phyloP scores from a whole-genome alignment of 2,113 vertebrate genomes.

The Clarias gariepinus region DNA sequence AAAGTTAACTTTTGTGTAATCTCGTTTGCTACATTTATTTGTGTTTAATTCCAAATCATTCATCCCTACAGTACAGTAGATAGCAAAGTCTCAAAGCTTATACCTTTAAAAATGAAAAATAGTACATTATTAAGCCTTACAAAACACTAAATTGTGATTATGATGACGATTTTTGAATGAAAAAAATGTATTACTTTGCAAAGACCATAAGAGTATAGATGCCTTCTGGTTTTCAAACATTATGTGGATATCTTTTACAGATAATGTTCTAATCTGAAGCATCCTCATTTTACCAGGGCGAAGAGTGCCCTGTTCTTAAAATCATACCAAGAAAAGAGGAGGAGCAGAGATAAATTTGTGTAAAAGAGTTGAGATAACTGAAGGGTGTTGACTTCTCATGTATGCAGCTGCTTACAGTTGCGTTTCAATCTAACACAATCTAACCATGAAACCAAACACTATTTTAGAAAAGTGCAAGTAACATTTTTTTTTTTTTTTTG shows the following conservation, averaged over 20 bases:
- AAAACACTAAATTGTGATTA: too few relatives aligned
- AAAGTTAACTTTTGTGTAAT: too few relatives aligned
- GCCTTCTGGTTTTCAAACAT: background rate
- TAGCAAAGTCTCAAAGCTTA: too few relatives aligned
- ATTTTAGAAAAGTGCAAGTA: background rate
- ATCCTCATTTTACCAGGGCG: background rate
- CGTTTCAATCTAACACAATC: conserved; percentile 16
- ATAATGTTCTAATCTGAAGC: background rate
- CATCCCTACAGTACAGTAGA: too few relatives aligned
- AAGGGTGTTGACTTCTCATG: background rate
- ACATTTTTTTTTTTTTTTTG: background rate
- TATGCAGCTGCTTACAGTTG: background rate
- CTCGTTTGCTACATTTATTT: background rate
- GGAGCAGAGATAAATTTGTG: background rate
- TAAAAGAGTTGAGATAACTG: background rate
- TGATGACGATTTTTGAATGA: background rate
- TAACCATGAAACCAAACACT: background rate
- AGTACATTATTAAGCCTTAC: too few relatives aligned
- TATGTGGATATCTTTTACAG: background rate
- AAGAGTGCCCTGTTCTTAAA: background rate
- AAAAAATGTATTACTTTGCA: background rate
- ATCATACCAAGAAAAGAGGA: background rate
- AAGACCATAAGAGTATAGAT: background rate
- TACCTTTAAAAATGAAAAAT: too few relatives aligned
- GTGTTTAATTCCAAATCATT: background rate